Conservation (phyloP, 2,888 invertebrate species). For the Zaprionus bogoriensis region DNA sequence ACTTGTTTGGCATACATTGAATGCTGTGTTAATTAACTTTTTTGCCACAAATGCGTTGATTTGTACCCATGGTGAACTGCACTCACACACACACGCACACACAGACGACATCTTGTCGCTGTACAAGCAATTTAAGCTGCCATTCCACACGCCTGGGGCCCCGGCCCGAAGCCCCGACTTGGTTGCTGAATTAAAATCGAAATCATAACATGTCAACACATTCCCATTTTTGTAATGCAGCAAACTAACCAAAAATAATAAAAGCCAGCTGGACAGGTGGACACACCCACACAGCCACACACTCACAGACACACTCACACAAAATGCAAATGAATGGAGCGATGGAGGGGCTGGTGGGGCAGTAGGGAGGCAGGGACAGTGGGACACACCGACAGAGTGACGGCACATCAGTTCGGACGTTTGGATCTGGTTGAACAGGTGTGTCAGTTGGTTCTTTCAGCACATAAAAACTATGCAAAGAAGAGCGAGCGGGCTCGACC, state of each 20-base stretch:
- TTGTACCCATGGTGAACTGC: too few relatives aligned
- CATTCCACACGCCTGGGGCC: not conserved
- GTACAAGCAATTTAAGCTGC: constrained; percentile 3
- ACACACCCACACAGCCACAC: not conserved
- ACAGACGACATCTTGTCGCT: not conserved
- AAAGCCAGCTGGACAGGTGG: constrained; percentile 19
- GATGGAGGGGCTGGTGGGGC: constrained; percentile 3
- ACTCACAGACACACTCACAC: too few relatives aligned
- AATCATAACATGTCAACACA: constrained; percentile 72
- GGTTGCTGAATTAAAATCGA: constrained; percentile 54
- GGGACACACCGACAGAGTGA: not conserved
- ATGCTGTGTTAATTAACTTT: too few relatives aligned
- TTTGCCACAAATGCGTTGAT: too few relatives aligned
- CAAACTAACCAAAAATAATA: constrained; percentile 60
- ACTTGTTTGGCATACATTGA: too few relatives aligned
- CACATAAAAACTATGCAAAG: constrained; percentile 55
- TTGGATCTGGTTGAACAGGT: constrained; percentile 55
- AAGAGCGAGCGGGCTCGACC: constrained; percentile 1
- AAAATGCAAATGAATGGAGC: constrained; percentile 60
- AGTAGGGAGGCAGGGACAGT: not conserved
- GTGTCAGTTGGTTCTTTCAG: constrained; percentile 48
- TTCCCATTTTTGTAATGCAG: constrained; percentile 57
- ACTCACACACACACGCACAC: not conserved
- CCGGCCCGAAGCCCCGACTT: not conserved
- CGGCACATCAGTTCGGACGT: constrained; percentile 6